These are phyloP conservation scores for Casuarius casuarius DNA, from an alignment of 2,113 vertebrate species.

Conservation along the genomic window DNA sequence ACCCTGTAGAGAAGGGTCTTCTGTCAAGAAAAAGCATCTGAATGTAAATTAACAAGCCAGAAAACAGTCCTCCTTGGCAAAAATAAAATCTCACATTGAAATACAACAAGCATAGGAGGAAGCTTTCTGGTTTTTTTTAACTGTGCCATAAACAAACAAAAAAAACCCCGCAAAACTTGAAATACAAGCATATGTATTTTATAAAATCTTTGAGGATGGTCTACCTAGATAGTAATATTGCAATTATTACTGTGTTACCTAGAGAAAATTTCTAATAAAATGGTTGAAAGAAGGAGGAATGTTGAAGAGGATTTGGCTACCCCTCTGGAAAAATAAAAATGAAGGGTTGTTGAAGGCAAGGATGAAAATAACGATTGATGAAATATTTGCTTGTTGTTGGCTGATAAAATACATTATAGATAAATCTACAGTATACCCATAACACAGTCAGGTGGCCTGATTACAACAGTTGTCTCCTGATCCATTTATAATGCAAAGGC, in stretches of 20 bases:
- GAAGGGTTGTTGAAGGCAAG: not conserved
- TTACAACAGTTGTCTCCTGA: not conserved
- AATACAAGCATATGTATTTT: not conserved
- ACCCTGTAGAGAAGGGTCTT: not conserved
- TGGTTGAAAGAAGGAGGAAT: not conserved
- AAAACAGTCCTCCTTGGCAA: not conserved
- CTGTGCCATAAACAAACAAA: not conserved
- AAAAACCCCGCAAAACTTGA: not conserved
- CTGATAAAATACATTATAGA: not conserved
- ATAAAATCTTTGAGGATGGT: not conserved
- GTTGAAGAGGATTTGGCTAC: not conserved
- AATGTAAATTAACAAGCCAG: not conserved
- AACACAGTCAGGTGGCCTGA: not conserved
- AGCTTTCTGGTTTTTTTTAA: not conserved
- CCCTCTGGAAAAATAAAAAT: not conserved
- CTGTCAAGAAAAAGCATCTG: not conserved
- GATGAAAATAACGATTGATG: not conserved
- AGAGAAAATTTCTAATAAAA: not conserved
- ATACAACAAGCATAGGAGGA: not conserved
- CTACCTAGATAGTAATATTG: not conserved
- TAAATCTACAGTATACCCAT: accelerated
- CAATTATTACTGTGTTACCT: not conserved
- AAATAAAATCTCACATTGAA: not conserved
- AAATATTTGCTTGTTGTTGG: not conserved
- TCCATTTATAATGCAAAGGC: not conserved